phyloP scores from a whole-genome alignment of 2,797 vertebrate species.

The Syndactyla subalaris region DNA sequence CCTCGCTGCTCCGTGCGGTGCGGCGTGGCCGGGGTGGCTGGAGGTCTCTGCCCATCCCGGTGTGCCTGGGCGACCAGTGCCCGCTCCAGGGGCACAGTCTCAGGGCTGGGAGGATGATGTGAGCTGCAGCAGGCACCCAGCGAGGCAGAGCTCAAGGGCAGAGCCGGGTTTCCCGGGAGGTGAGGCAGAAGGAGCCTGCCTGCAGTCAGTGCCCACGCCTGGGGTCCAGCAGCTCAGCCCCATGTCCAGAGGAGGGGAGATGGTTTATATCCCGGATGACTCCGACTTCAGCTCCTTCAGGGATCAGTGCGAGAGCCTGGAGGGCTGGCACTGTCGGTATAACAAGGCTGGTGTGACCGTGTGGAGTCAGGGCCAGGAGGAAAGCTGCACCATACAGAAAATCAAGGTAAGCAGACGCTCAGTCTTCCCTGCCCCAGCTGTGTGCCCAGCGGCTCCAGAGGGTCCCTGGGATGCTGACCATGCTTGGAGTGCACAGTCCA shows the following conservation, averaged over 20 bases:
- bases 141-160: constrained; percentile 21
- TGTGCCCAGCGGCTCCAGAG: background rate
- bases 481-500: background rate
- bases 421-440: background rate
- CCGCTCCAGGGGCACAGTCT: background rate
- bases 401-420: constrained; percentile 77
- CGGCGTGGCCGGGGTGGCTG: background rate
- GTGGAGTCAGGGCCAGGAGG: constrained; percentile 81
- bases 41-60: background rate
- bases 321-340: constrained; percentile 85
- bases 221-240: background rate
- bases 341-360: constrained; percentile 85
- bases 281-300: constrained; percentile 86
- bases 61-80: background rate
- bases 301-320: constrained; percentile 81
- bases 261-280: constrained; percentile 87
- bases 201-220: background rate
- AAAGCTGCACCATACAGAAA: constrained; percentile 80
- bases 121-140: background rate
- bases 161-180: background rate
- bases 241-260: constrained; percentile 39
- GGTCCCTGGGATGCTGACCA: background rate
- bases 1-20: background rate
- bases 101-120: background rate
- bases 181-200: background rate